Percentiles rank a stretch among this genome's conserved stretches.
Conservation (phyloP, 2,797 vertebrate species). For the Otolemur crassicaudatus region DNA sequence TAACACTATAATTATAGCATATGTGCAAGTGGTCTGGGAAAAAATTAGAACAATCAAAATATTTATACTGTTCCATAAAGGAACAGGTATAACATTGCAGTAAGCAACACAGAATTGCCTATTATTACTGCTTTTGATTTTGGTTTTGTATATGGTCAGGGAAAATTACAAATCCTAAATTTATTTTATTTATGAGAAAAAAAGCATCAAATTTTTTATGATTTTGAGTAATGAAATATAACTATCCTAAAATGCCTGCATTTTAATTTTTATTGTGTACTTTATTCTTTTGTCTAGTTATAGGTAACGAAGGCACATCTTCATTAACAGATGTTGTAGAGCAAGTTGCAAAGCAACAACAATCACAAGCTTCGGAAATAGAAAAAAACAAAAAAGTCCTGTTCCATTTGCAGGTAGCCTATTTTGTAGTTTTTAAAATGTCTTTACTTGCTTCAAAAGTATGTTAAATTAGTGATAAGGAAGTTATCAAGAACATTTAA, state of each 20-base stretch:
- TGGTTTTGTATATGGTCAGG: slow-evolving; percentile 31
- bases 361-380: slow-evolving; percentile 85
- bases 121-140: background rate
- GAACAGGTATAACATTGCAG: background rate
- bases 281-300: slow-evolving; percentile 66
- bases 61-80: slow-evolving; percentile 27
- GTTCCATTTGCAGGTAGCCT: slow-evolving; percentile 86
- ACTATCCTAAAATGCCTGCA: slow-evolving; percentile 21
- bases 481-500: slow-evolving; percentile 27
- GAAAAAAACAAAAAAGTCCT: slow-evolving; percentile 84
- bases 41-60: background rate
- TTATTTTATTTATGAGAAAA: slow-evolving; percentile 45
- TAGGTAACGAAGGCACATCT: slow-evolving; percentile 74
- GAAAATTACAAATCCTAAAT: slow-evolving; percentile 43
- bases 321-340: slow-evolving; percentile 85
- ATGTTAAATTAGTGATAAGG: slow-evolving; percentile 12
- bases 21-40: background rate
- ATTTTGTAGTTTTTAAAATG: slow-evolving; percentile 43
- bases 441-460: background rate
- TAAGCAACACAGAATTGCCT: slow-evolving; percentile 6
- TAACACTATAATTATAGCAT: slow-evolving; percentile 24
- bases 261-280: slow-evolving; percentile 39
- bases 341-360: slow-evolving; percentile 86
- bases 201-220: slow-evolving; percentile 17
- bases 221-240: slow-evolving; percentile 17